These are phyloP conservation scores for Gryllus longicercus DNA, from an alignment of 2,888 invertebrate genomes.

Conservation along the genomic window DNA sequence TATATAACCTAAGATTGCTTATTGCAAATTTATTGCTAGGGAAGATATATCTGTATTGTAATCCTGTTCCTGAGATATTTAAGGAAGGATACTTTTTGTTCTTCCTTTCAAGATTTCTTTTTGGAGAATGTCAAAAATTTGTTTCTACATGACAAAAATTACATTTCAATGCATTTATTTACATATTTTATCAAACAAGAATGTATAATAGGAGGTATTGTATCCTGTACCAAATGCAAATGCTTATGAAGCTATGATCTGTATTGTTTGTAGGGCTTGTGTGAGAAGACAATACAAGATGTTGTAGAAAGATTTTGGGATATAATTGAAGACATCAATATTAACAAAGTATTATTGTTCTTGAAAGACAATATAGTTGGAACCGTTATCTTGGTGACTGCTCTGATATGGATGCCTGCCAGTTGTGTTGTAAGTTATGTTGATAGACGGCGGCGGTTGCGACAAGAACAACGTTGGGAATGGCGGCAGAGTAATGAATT, in stretches of 20 bases:
- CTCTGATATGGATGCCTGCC: constrained; percentile 92
- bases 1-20: no score
- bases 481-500: constrained; percentile 54
- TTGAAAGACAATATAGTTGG: constrained; percentile 91
- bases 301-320: constrained; percentile 96
- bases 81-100: no score
- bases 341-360: constrained; percentile 85
- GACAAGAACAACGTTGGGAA: constrained; percentile 66
- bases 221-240: neutral
- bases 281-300: constrained; percentile 91
- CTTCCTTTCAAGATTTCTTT: no score
- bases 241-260: neutral
- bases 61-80: no score
- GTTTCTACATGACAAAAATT: no score
- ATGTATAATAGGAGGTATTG: no score
- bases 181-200: no score
- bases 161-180: no score
- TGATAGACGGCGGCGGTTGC: constrained; percentile 69
- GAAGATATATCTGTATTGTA: no score
- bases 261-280: constrained; percentile 67
- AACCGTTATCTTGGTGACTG: constrained; percentile 82
- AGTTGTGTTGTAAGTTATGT: constrained; percentile 84
- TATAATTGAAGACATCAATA: constrained; percentile 94
- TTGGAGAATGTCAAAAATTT: no score
- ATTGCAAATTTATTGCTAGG: no score